These are phyloP conservation scores for Chrysina gloriosa DNA, from an alignment of 2,888 invertebrate genomes.

Conservation along the genomic window DNA sequence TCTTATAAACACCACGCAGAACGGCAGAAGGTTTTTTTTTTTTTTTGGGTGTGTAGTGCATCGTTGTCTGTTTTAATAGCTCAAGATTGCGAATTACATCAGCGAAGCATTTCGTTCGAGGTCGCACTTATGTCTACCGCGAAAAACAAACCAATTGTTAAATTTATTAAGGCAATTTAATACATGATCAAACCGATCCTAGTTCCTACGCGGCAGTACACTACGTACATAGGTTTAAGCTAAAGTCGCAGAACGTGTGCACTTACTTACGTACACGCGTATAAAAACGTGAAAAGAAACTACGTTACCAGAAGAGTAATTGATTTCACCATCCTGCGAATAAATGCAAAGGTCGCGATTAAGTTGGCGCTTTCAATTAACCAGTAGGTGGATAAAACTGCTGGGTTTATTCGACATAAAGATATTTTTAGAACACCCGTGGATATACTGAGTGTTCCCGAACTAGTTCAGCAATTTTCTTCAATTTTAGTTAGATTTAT, in stretches of 20 bases:
- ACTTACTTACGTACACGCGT: background rate
- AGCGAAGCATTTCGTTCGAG: constrained; percentile 22
- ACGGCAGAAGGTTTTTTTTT: background rate
- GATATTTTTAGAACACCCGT: background rate
- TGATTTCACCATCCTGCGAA: background rate
- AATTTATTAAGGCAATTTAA: constrained; percentile 32
- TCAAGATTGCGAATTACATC: constrained; percentile 28
- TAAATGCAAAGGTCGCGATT: background rate
- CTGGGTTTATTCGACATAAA: background rate
- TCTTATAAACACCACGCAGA: too few species aligned
- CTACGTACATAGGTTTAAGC: too few species aligned
- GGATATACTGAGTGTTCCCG: background rate
- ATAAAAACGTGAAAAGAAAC: background rate
- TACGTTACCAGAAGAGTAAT: background rate
- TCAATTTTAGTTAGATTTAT: too few species aligned
- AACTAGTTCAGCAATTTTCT: too few species aligned
- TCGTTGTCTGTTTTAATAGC: constrained; percentile 31
- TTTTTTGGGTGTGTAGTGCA: constrained; percentile 25
- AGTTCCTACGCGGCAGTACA: constrained; percentile 16
- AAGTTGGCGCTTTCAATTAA: background rate
- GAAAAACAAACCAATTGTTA: constrained; percentile 33
- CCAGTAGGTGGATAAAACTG: background rate
- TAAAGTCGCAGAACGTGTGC: too few species aligned
- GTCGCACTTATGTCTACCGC: constrained; percentile 12
- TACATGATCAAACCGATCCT: constrained; percentile 30